Conservation (phyloP, 2,113 vertebrate genomes). For the Podiceps cristatus region DNA sequence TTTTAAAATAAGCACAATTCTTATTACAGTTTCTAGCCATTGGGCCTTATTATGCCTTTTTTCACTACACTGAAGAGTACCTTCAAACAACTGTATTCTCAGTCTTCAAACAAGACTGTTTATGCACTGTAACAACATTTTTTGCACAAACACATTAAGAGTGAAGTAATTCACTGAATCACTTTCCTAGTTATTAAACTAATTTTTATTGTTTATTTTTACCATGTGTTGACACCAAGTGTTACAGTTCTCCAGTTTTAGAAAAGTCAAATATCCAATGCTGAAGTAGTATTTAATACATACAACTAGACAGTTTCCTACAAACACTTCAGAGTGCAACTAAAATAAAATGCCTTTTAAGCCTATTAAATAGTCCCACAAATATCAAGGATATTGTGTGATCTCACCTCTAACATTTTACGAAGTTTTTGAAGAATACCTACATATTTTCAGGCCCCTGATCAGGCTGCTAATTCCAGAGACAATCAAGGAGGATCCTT, state of each 20-base stretch:
- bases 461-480: neutral
- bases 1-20: neutral
- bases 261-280: neutral
- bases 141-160: neutral
- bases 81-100: neutral
- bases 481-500: neutral
- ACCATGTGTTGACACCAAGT: neutral
- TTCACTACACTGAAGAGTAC: neutral
- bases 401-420: neutral
- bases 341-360: neutral
- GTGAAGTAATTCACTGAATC: neutral
- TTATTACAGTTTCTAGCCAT: neutral
- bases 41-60: neutral
- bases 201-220: neutral
- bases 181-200: neutral
- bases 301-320: neutral
- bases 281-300: neutral
- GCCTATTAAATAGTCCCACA: neutral
- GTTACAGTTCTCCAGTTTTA: neutral
- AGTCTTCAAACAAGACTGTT: neutral
- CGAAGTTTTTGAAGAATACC: neutral
- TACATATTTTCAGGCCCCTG: neutral
- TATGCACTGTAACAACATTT: neutral
- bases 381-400: neutral
- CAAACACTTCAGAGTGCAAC: neutral